These are phyloP conservation scores for Lophius americanus DNA, from an alignment of 2,797 vertebrate species.

Conservation along the genomic window DNA sequence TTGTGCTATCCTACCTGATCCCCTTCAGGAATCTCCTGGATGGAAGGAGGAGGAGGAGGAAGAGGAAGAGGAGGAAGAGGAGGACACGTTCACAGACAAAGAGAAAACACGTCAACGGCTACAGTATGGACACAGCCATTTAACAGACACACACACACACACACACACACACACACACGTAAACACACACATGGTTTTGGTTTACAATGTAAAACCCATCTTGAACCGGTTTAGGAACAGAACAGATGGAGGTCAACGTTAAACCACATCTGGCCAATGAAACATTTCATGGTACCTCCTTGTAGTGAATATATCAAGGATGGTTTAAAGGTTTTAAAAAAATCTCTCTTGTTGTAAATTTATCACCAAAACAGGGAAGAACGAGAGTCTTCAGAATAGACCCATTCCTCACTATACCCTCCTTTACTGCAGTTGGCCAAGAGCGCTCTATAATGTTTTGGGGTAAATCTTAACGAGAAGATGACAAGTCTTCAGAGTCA, in stretches of 20 bases:
- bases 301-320: background rate
- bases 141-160: slow-evolving; percentile 56
- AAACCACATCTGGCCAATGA: slow-evolving; percentile 21
- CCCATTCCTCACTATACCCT: no score
- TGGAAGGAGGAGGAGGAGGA: slow-evolving; percentile 77
- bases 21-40: slow-evolving; percentile 99
- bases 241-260: slow-evolving; percentile 18
- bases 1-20: slow-evolving; percentile 92
- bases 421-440: no score
- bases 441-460: no score
- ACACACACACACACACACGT: slow-evolving; percentile 45
- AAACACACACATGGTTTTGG: slow-evolving; percentile 57
- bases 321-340: background rate
- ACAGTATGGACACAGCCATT: slow-evolving; percentile 76
- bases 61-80: slow-evolving; percentile 65
- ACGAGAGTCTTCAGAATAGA: no score
- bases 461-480: no score
- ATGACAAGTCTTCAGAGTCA: no score
- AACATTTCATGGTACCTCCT: slow-evolving; percentile 1
- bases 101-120: slow-evolving; percentile 99
- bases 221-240: slow-evolving; percentile 27
- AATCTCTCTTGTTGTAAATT: background rate
- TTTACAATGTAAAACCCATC: slow-evolving; percentile 48
- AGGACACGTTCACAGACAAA: slow-evolving; percentile 92
- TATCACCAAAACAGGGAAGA: background rate